These are phyloP conservation scores for Aphaenogaster rudis DNA, from an alignment of 1,140 invertebrate genomes.

Conservation along the genomic window DNA sequence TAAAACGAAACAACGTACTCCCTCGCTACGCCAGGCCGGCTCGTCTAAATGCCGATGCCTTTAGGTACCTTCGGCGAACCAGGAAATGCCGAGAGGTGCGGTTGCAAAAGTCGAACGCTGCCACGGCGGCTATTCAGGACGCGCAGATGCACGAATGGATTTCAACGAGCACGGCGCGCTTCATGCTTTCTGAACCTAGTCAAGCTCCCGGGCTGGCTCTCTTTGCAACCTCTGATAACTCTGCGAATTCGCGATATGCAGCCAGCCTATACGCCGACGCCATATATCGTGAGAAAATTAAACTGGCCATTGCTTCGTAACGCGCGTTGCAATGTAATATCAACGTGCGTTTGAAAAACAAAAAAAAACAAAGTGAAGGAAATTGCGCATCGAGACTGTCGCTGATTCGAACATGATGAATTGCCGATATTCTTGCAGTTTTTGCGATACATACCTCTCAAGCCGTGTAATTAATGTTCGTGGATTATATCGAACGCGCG, in stretches of 20 bases:
- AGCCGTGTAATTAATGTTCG: slow-evolving; percentile 13
- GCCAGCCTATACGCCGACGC: slow-evolving; percentile 36
- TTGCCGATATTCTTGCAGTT: slow-evolving; percentile 26
- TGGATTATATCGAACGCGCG: neutral
- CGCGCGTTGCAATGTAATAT: neutral
- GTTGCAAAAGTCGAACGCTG: slow-evolving; percentile 65
- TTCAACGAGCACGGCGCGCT: slow-evolving; percentile 64
- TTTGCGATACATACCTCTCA: neutral
- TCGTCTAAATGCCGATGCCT: slow-evolving; percentile 63
- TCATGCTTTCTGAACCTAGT: slow-evolving; percentile 64
- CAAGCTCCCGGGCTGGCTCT: slow-evolving; percentile 36
- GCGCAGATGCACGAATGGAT: slow-evolving; percentile 76
- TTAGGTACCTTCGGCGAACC: slow-evolving; percentile 56
- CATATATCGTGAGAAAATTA: slow-evolving; percentile 55
- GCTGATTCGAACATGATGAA: slow-evolving; percentile 3
- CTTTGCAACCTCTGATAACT: slow-evolving; percentile 69
- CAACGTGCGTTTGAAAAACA: neutral
- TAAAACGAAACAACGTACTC: slow-evolving; percentile 45
- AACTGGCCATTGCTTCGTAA: slow-evolving; percentile 41
- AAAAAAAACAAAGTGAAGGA: neutral
- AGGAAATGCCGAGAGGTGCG: slow-evolving; percentile 70
- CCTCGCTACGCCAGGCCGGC: slow-evolving; percentile 8
- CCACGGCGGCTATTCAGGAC: slow-evolving; percentile 53
- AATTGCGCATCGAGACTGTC: slow-evolving; percentile 1
- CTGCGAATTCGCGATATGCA: slow-evolving; percentile 61